phyloP scores from a whole-genome alignment of 2,797 vertebrate genomes.

The Neosilurus mollespiculum region DNA sequence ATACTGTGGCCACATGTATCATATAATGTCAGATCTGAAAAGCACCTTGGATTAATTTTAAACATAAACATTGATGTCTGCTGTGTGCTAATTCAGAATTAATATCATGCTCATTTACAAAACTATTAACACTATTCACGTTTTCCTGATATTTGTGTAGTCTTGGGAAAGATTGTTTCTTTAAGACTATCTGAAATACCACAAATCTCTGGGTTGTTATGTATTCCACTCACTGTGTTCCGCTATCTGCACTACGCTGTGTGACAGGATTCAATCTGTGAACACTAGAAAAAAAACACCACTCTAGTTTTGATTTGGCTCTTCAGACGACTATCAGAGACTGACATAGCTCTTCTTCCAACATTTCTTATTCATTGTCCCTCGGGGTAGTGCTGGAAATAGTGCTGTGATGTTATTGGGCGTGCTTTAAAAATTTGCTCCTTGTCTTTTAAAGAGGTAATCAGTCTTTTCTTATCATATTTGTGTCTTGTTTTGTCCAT shows the following conservation, averaged over 20 bases:
- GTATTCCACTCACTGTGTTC: conserved; percentile 29
- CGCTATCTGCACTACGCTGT: conserved; percentile 13
- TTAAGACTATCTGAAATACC: conserved; percentile 3
- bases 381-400: conserved; percentile 26
- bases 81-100: conserved; percentile 39
- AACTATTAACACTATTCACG: conserved; percentile 2
- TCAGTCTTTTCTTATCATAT: conserved; percentile 5
- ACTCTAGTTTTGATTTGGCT: conserved; percentile 50
- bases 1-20: not conserved
- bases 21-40: conserved; percentile 36
- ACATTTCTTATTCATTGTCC: conserved; percentile 58
- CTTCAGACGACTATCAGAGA: conserved; percentile 53
- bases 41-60: not conserved
- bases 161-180: conserved; percentile 38
- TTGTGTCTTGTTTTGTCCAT: not conserved
- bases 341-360: conserved; percentile 47
- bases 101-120: conserved; percentile 47
- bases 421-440: conserved; percentile 29
- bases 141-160: too few relatives aligned
- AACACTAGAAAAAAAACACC: conserved; percentile 51
- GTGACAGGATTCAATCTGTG: conserved; percentile 42
- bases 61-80: not conserved
- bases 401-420: conserved; percentile 8
- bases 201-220: conserved; percentile 12
- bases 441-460: conserved; percentile 18